phyloP scores from a whole-genome alignment of 2,113 vertebrate genomes.

The Indri indri region DNA sequence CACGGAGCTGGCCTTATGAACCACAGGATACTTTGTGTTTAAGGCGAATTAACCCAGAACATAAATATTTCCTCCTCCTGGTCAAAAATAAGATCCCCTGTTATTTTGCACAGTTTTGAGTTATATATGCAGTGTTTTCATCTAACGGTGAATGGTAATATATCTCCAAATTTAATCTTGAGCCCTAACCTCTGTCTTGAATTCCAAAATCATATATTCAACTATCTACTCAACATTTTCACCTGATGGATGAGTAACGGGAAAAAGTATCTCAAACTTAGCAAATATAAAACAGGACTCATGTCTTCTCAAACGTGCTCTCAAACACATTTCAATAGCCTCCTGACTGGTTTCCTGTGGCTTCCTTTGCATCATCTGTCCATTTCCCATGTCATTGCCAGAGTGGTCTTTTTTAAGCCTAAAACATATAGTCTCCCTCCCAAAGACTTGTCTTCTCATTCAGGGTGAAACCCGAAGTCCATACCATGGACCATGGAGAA shows the following conservation, averaged over 20 bases:
- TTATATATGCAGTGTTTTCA: neutral
- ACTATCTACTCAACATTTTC: neutral
- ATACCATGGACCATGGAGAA: neutral
- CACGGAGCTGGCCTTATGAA: accelerated
- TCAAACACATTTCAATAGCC: neutral
- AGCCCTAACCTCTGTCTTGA: neutral
- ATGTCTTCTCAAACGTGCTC: neutral
- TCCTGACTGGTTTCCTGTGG: neutral
- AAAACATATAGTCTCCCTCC: neutral
- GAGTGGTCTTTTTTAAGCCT: neutral
- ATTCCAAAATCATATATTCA: neutral
- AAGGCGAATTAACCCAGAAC: neutral
- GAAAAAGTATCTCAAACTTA: neutral
- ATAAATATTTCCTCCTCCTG: neutral
- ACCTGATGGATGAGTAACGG: neutral
- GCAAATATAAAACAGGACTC: neutral
- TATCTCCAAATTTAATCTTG: neutral
- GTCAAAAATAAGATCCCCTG: neutral
- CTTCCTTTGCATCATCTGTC: neutral
- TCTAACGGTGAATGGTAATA: neutral
- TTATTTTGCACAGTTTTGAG: neutral
- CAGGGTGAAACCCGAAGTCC: neutral
- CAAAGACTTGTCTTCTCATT: neutral
- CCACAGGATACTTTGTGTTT: neutral
- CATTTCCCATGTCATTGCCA: neutral